A percentile compares a stretch with the other conserved stretches of the same genome.
These are phyloP conservation scores for Stenoptilia bipunctidactyla DNA, from an alignment of 2,888 invertebrate species.

Conservation along the genomic window DNA sequence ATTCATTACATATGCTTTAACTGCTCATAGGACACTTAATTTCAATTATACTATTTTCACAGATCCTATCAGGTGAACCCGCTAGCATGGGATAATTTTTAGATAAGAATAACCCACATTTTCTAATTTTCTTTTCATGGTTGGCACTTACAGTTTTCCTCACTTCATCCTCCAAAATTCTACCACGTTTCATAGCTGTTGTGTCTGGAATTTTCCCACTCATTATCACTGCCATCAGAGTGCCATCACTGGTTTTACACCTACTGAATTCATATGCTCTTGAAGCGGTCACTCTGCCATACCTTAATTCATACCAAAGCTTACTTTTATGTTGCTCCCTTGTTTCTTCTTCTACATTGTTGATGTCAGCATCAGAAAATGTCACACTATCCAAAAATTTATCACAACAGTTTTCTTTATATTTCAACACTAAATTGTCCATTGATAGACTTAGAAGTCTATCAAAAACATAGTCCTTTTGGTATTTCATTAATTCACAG, in stretches of 20 bases:
- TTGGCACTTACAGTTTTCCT: background rate
- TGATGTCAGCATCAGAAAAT: background rate
- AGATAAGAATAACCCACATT: background rate
- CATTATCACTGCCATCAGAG: background rate
- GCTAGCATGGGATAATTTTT: too few relatives aligned
- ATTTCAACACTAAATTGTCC: background rate
- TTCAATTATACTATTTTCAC: background rate
- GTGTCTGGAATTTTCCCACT: background rate
- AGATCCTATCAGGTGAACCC: too few relatives aligned
- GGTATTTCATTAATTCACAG: background rate
- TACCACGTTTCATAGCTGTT: too few relatives aligned
- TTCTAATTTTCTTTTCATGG: background rate
- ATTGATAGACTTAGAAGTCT: background rate
- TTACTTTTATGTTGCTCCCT: background rate
- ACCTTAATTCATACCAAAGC: background rate
- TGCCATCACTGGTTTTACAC: too few relatives aligned
- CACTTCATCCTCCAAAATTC: background rate
- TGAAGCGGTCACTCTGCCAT: background rate
- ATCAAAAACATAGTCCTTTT: background rate
- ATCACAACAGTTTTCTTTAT: background rate
- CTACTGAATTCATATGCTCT: background rate
- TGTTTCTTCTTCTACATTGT: background rate
- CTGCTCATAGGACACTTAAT: background rate
- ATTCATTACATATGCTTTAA: too few relatives aligned
- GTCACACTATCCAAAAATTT: background rate